Evolutionary conservation across 1,140 invertebrate genomes (phyloP).

Genomic region (Thaumetopoea pityocampa): DNA sequence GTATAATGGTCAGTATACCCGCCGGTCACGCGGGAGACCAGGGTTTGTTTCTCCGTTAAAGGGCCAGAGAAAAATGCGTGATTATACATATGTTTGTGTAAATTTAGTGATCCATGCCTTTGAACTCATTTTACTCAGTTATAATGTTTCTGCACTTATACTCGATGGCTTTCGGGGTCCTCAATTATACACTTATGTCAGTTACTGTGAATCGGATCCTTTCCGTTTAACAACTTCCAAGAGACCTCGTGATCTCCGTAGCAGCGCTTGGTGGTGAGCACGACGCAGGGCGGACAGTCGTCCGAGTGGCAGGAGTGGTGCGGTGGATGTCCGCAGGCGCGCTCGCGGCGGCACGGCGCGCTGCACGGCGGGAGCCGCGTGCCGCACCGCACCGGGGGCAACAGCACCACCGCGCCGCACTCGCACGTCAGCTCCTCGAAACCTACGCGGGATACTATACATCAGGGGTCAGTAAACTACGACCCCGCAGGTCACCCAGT

Average conservation of each 20-base stretch:
- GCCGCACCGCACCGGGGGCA: constrained; percentile 94
- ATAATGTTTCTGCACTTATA: too few species aligned
- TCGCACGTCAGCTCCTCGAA: constrained; percentile 95
- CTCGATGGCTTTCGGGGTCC: too few species aligned
- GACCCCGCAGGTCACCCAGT: neutral
- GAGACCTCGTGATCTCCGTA: constrained; percentile 90
- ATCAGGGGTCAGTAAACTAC: neutral
- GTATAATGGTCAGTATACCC: too few species aligned
- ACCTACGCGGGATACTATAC: constrained; percentile 60
- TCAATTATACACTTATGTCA: too few species aligned
- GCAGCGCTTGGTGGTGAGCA: constrained; percentile 91
- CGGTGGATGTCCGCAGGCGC: constrained; percentile 88
- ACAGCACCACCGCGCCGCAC: constrained; percentile 90
- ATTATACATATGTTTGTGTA: too few species aligned
- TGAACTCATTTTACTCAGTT: too few species aligned
- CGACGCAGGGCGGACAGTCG: constrained; percentile 94
- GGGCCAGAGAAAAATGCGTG: too few species aligned
- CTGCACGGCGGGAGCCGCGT: constrained; percentile 88
- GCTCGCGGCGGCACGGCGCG: constrained; percentile 84
- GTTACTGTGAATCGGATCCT: too few species aligned
- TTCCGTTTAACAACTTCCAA: too few species aligned
- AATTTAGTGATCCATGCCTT: too few species aligned
- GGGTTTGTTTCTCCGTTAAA: too few species aligned
- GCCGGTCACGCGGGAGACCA: too few species aligned
- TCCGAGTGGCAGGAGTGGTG: constrained; percentile 80